Evolutionary conservation across 2,113 vertebrate species (phyloP).

Genomic region (Anhinga anhinga): DNA sequence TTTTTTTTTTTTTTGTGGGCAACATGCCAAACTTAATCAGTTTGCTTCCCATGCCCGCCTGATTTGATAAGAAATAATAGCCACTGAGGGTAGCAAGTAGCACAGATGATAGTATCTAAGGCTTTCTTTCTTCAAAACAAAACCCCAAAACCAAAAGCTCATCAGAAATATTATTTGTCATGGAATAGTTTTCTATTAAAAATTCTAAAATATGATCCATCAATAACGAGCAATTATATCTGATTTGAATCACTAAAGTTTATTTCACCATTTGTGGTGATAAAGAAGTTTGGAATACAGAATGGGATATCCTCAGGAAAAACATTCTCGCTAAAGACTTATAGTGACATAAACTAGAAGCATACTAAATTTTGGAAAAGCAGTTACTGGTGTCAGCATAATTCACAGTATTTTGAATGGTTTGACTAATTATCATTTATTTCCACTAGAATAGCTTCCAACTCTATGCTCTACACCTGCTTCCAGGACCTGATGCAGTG

Average conservation of each 20-base stretch:
- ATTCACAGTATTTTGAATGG: neutral
- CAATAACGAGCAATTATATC: neutral
- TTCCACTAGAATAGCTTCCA: neutral
- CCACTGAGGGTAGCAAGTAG: neutral
- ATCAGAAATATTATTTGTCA: neutral
- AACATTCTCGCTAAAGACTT: neutral
- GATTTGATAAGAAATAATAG: constrained; percentile 33
- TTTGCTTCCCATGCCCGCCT: constrained; percentile 35
- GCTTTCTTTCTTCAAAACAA: neutral
- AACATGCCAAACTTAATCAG: constrained; percentile 15
- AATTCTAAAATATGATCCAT: neutral
- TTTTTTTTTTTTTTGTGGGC: constrained; percentile 19
- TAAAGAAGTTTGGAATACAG: neutral
- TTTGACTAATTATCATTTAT: neutral
- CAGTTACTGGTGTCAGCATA: neutral
- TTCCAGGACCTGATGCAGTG: neutral
- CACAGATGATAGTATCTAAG: neutral
- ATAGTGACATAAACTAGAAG: neutral
- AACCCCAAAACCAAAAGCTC: neutral
- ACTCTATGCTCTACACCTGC: neutral
- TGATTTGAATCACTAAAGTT: neutral
- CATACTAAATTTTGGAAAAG: neutral
- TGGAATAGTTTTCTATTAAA: neutral
- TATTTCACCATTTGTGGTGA: neutral
- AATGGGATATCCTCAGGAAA: neutral